Base-by-base conservation (phyloP, 2,797 vertebrate genomes). In the Sarcophilus harrisii region DNA sequence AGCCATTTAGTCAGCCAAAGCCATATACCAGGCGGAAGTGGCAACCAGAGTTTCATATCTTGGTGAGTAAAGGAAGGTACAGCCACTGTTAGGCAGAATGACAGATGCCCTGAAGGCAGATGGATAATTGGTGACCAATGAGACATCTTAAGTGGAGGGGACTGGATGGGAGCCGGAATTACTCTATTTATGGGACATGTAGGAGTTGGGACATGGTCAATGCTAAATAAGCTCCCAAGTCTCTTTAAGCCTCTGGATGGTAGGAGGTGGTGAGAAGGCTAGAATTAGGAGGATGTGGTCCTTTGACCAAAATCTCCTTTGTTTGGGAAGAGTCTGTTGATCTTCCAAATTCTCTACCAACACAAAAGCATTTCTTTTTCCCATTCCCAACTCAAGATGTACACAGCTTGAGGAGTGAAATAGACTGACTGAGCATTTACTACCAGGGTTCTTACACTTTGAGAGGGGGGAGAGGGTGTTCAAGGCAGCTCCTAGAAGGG, bases 391-490 rank as follows among this genome's bases (percentile, higher is more conserved):
- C 73, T 87, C 73, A 45, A 87, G 38, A 87, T 45, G 73, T 49
- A 27, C 9, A 10, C 4, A 87, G 38, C 73, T 6, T 27, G 9
- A 49, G 24, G 38, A 49, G 38, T 45, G 21, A 81, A 81, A 81
- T 45, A 38, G 6, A 81, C 18, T 81, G n/a, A 98, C 98, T 97
- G 98, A 98, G 95, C 90, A 97, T 95, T 96, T 90, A 21, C 13
- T 54, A 2, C 32, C 6, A 30, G 52, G 29, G 14, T 90, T 90
- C 52, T 32, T 90, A 54, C 54, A 90, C 12, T 57, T 21, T 90
- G 89, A 28, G 89, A 55, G 89, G 27, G 45, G 24, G 49, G 52
- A 57, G 54, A 54, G 90, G 29, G 5, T 54, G 52, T 13, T 57
- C 28, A 32, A 6, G 29, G 90, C 28, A 57, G 28, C 29, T 45